Evolutionary conservation across 2,888 invertebrate species (phyloP), one percentile per base, ranked within the genome.

Genomic region (Cataglyphis cursor): DNA sequence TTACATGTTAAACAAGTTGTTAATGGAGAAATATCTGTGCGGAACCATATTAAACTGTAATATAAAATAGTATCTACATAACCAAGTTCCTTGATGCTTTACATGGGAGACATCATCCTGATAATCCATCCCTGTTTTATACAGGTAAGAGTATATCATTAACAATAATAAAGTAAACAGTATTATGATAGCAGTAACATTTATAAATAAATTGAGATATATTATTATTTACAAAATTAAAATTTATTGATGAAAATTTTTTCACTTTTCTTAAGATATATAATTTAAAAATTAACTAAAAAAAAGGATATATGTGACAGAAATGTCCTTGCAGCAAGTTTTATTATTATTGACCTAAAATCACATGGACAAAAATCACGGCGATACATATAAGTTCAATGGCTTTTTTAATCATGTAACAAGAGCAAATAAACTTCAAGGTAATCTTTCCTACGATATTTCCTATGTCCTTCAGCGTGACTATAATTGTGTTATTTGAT

Each of bases 1-100:
- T 54, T 62, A 35, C 18, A 44, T 41, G 59, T 66, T 31, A 41
- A 28, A 83, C 61, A 28, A 44, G 51, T 72, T 85, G 44, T 21
- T 66, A 80, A 6, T 48, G 76, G 72, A 88, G 80, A 88, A 88
- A 35, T 88, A 68, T 70, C 84, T 82, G 86, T 88, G 82, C 73
- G 74, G 84, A 86, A 86, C 68, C 81, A 66, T 83, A 81, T 51
- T 62, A 24, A 57, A 64, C 59, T 81, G 64, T 24, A 41, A 54
- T 59, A 21, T 51, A 84, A 68, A 74, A 64, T 68, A 73, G 59
- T 72, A 72, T 41, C 57, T 44, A 48, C 59, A 35, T 59, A 72
- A 80, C 59, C 59, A 59, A 59, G 21, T 72, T 72, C 35, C 31
- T 68, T n/a, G 31, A 31, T 51, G 12, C 5, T 78, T 78, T 70